phyloP scores from a whole-genome alignment of 1,140 invertebrate genomes.

The Diorhabda carinulata region DNA sequence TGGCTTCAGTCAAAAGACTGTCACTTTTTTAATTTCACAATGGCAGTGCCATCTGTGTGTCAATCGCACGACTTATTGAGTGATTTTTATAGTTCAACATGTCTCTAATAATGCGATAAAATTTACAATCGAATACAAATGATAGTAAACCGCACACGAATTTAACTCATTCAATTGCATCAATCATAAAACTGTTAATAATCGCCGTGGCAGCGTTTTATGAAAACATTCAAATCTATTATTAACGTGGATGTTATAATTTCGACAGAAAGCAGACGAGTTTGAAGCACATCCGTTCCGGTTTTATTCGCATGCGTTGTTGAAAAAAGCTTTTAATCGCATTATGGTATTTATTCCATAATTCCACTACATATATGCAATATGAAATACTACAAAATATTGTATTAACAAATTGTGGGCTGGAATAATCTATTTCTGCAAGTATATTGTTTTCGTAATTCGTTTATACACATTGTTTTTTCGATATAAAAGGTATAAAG shows the following conservation, averaged over 20 bases:
- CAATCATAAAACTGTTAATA: slow-evolving; percentile 3
- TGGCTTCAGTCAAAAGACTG: too few species aligned
- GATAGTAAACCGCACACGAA: neutral
- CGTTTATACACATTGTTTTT: neutral
- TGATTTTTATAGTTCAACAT: too few species aligned
- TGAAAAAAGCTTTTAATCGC: slow-evolving; percentile 22
- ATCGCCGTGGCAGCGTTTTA: neutral
- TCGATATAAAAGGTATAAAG: too few species aligned
- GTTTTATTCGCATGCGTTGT: slow-evolving; percentile 6
- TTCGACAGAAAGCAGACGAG: neutral
- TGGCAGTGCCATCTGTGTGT: too few species aligned
- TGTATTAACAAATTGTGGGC: slow-evolving; percentile 18
- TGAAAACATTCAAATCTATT: slow-evolving; percentile 3
- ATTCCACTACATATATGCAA: slow-evolving; percentile 18
- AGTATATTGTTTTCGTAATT: slow-evolving; percentile 18
- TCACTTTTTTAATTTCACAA: too few species aligned
- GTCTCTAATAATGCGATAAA: too few species aligned
- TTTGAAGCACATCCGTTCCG: neutral
- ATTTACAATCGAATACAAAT: too few species aligned
- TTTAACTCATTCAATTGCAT: neutral
- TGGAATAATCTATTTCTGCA: slow-evolving; percentile 16
- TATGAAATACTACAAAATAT: slow-evolving; percentile 15
- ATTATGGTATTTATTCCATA: slow-evolving; percentile 20
- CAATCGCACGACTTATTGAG: too few species aligned
- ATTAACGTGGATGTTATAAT: slow-evolving; percentile 2